Evolutionary conservation across 2,888 invertebrate species (phyloP).

Genomic region (Galeopsomyia nigrocyanea): DNA sequence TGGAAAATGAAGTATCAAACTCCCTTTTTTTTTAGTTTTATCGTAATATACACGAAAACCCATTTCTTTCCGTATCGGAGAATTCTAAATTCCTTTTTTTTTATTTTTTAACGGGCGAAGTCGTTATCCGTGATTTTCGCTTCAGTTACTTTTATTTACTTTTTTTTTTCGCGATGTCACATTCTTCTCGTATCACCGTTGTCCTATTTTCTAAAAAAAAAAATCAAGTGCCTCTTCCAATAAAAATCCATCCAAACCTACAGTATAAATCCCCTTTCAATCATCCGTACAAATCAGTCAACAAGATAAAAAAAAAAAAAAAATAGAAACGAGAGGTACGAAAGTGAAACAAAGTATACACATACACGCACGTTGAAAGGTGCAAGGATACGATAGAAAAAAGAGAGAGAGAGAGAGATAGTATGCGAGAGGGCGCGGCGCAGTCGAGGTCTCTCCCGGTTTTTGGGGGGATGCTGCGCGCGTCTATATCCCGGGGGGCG

Average conservation of each 20-base stretch:
- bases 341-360: slow-evolving; percentile 47
- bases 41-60: too few species aligned
- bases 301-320: slow-evolving; percentile 51
- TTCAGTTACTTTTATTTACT: too few species aligned
- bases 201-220: too few species aligned
- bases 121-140: too few species aligned
- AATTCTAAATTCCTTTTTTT: too few species aligned
- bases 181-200: too few species aligned
- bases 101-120: too few species aligned
- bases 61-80: too few species aligned
- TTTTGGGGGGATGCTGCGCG: slow-evolving; percentile 14
- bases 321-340: slow-evolving; percentile 59
- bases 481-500: slow-evolving; percentile 29
- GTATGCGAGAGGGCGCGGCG: slow-evolving; percentile 65
- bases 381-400: slow-evolving; percentile 40
- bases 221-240: neutral
- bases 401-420: slow-evolving; percentile 64
- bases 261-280: neutral
- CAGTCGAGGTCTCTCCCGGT: slow-evolving; percentile 53
- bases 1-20: too few species aligned
- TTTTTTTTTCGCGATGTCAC: too few species aligned
- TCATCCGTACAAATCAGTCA: slow-evolving; percentile 1
- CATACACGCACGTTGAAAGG: too few species aligned
- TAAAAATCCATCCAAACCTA: neutral
- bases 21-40: too few species aligned